Conservation (phyloP, 2,797 vertebrate genomes). For the Apodemus agrarius region DNA sequence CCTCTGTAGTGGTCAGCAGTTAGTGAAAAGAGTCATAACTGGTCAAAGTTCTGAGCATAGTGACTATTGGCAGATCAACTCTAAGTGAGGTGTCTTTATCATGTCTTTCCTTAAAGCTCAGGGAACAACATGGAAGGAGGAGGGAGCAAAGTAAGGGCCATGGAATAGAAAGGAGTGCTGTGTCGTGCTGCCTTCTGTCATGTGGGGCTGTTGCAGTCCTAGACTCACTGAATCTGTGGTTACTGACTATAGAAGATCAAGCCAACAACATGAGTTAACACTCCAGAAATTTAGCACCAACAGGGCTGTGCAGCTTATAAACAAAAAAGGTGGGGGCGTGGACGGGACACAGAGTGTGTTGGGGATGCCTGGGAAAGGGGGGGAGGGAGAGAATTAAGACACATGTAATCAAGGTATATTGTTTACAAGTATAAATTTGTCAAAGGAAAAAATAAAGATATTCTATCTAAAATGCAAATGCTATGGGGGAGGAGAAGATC, state of each 20-base stretch:
- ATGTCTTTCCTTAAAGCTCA: not conserved
- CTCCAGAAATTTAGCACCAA: not conserved
- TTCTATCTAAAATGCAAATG: not conserved
- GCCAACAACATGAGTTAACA: not conserved
- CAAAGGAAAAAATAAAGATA: not conserved
- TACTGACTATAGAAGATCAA: not conserved
- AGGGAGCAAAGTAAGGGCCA: not conserved
- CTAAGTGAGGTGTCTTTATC: not conserved
- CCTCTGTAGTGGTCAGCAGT: not conserved
- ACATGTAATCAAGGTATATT: not conserved
- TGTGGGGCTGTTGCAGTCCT: no score
- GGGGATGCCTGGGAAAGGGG: not conserved
- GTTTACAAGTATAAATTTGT: not conserved
- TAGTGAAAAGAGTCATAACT: not conserved
- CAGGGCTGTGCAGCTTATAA: not conserved
- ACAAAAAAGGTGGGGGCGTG: not conserved
- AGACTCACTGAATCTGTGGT: not conserved
- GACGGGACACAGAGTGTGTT: not conserved
- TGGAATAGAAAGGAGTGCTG: not conserved
- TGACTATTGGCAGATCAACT: not conserved
- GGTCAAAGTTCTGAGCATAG: not conserved
- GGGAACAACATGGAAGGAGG: not conserved
- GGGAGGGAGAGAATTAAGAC: not conserved
- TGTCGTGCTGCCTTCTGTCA: no score
- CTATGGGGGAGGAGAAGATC: not conserved